Base-by-base conservation (phyloP, 2,888 invertebrate genomes). In the Eretmocerus hayati region DNA sequence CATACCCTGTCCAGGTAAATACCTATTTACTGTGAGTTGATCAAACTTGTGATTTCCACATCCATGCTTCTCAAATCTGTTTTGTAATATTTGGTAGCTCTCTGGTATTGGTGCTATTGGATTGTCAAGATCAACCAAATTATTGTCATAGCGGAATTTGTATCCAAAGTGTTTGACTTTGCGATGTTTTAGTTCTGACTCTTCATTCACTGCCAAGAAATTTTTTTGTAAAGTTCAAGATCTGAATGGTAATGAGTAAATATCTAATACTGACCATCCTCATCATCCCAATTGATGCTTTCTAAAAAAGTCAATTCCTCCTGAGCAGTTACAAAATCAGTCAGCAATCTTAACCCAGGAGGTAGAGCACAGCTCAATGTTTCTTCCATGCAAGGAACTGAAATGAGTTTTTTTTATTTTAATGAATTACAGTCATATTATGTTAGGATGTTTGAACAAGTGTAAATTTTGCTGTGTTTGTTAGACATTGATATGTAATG, bases 81-180 rank as follows among this genome's bases (percentile, higher is more conserved):
- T 59, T 75, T 87, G 81, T 11, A 95, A 64, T 53, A 81, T 71
- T 59, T 78, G 65, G 71, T 87, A 90, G 56, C 80, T 76, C 4
- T 65, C 54, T 0, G 95, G 95, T 60, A 95, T 84, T 33, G 82
- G 76, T 1, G 72, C 58, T 23, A 89, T 72, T 0, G 90, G 90
- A 42, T 75, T 70, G 45, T 77, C 69, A 45, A 81, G 75, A 69
- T 94, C 85, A 0, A 94, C 87, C 72, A 87, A 86, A 73, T 95
- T 95, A 20, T 77, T 83, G 40, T 83, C 85, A 71, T 96, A 96
- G 53, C 84, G 75, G 69, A 96, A 96, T 67, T 92, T 90, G 71
- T 83, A 95, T 0, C 95, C 95, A 74, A 81, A 95, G 74, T 95
- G 95, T 65, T 81, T 85, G 0, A 94, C 95, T 73, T 80, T 79